A percentile compares a stretch with the other conserved stretches of the same genome.
Conservation (phyloP, 2,888 invertebrate genomes). For the Gonocerus acuteangulatus region DNA sequence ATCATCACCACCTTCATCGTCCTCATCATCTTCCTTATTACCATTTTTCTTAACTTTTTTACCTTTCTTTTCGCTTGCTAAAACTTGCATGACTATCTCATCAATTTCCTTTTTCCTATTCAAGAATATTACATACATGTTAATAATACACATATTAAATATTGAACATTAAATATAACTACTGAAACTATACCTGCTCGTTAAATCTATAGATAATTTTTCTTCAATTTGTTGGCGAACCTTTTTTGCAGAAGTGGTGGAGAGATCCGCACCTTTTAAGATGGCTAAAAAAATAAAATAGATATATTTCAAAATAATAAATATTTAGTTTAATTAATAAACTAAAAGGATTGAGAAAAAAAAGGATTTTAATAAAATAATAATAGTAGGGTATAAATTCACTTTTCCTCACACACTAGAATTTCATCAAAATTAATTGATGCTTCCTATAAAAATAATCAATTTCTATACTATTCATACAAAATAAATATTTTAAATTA, state of each 20-base stretch:
- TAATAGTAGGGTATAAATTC: neutral
- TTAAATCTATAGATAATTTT: constrained; percentile 66
- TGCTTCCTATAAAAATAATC: no score
- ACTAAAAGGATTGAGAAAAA: neutral
- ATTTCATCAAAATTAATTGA: no score
- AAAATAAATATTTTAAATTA: neutral
- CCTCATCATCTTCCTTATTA: constrained; percentile 47
- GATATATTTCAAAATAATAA: constrained; percentile 2
- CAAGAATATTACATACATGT: neutral
- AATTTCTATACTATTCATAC: no score
- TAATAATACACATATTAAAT: neutral
- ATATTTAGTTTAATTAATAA: neutral
- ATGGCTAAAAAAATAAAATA: constrained; percentile 56
- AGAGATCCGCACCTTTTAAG: constrained; percentile 76
- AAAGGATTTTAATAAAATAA: neutral
- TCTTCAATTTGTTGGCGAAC: constrained; percentile 79
- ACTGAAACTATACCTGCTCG: no score
- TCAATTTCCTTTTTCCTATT: constrained; percentile 79
- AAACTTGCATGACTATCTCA: constrained; percentile 72
- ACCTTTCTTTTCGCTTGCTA: constrained; percentile 43
- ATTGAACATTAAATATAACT: no score
- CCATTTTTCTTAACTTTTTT: constrained; percentile 42
- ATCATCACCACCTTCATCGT: constrained; percentile 47
- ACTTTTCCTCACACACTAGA: no score
- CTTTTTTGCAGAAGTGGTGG: constrained; percentile 78